A percentile compares a stretch with the other conserved stretches of the same genome.
Evolutionary conservation across 2,113 vertebrate genomes (phyloP).

Genomic region (Chauna torquata): DNA sequence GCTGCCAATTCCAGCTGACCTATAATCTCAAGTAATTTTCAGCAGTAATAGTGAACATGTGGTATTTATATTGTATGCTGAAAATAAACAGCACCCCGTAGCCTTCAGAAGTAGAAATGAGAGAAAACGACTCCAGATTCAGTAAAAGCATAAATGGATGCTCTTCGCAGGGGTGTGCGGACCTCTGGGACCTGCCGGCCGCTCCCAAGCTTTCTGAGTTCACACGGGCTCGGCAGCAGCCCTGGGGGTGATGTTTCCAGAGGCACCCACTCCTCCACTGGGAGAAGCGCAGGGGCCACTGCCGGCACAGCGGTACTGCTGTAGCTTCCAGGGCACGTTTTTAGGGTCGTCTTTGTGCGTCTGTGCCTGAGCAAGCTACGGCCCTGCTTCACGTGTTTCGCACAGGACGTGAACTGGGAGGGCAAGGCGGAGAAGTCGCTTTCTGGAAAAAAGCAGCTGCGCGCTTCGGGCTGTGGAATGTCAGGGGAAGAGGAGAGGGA

Average conservation of each 20-base stretch:
- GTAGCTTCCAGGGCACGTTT: background rate
- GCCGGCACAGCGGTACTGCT: background rate
- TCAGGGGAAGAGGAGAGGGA: conserved; percentile 44
- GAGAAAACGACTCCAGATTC: background rate
- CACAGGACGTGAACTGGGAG: background rate
- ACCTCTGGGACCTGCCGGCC: background rate
- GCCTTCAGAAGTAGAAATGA: background rate
- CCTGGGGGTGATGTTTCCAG: rapidly evolving
- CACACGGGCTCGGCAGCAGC: background rate
- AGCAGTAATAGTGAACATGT: background rate
- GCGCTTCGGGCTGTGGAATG: conserved; percentile 3
- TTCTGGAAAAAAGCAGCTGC: conserved; percentile 50
- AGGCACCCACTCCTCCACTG: background rate
- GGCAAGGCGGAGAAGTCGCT: background rate
- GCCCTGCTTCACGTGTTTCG: background rate
- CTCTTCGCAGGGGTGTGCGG: background rate
- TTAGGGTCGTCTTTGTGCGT: background rate
- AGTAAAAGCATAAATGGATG: background rate
- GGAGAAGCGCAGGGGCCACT: background rate
- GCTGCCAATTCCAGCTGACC: background rate
- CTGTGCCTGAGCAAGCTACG: background rate
- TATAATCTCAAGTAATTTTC: background rate
- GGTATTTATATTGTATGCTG: background rate
- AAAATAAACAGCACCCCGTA: conserved; percentile 14
- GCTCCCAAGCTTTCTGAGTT: background rate